Base-by-base conservation (phyloP, 2,113 vertebrate genomes). In the Addax nasomaculatus region DNA sequence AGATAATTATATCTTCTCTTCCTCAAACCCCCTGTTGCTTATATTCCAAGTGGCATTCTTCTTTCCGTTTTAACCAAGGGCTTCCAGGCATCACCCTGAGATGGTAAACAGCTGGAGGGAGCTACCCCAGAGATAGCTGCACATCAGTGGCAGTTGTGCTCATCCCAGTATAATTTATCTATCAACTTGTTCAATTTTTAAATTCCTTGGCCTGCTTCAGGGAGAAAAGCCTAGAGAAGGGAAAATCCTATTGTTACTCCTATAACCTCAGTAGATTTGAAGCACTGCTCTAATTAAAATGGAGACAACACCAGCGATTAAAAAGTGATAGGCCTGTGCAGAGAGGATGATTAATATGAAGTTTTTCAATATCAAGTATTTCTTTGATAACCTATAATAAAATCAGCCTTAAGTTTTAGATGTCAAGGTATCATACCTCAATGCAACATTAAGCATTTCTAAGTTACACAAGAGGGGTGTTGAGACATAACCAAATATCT, bases 1-100 rank as follows among this genome's bases (percentile, higher is more conserved):
- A 43, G 89, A 83, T 87, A 91, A 92, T 89, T 96, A 33, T 39
- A 29, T 81, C 36, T 43, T 45, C 57, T 92, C 95, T 90, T 93
- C 79, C 80, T 93, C 45, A 64, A 57, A 15, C 13, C 29, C n/a
- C 49, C 39, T 70, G 81, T 96, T 78, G 58, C 49, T 85, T 60
- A 14, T n/a, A 79, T 62, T 90, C 60, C 73, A 93, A 90, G 78
- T 47, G 53, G 45, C 47, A 60, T 49, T 80, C 57, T 83, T 92
- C 36, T 87, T 92, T 86, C 73, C 62, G 79, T 89, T 93, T 55
- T 83, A 78, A 94, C 51, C 62, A 29, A 39, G 43, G 87, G 47
- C 53, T 81, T 49, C 30, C 10, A 64, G 62, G 67, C 39, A 67
- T 16, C 43, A 7, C 55, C 12, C 23, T 58, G 57, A 51, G 85